Base-by-base conservation (phyloP, 2,888 invertebrate genomes). In the Drosophila anomelani region DNA sequence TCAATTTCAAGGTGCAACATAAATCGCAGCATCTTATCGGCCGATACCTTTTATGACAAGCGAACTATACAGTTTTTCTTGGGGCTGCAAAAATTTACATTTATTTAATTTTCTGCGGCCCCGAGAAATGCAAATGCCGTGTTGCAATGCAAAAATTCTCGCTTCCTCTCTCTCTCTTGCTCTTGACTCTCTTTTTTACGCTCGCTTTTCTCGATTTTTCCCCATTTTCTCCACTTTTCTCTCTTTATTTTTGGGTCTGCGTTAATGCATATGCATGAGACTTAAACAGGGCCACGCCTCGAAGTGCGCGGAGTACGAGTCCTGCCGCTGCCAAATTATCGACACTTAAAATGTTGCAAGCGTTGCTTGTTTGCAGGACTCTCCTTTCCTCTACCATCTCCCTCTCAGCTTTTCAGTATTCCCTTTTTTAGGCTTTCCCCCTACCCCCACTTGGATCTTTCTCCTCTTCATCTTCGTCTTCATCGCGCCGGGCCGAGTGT, bases 271-370 rank as follows among this genome's bases (percentile, higher is more conserved):
- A 83, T 83, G 82, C 85, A 83, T 83, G 85, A 88, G 88, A 12
- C 70, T 80, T 67, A 29, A 67, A 63, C 60, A 47, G 23, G 56
- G 57, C 58, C 29, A 64, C 32, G 60, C 63, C 67, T 55, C 56
- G 63, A 49, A 55, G 46, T 49, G 44, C 29, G 51, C 59, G 63
- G 46, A 55, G 46, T 44, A 41, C 36, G 55, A 55, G 49, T 49
- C 17, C 49, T 49, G 32, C 61, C 71, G 41, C 32, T 55, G 54
- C 62, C 71, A 82, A 85, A 84, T 84, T 84, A 84, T 84, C 88
- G 83, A 85, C 86, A 88, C 88, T 85, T 84, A 80, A 88, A 88
- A 85, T 88, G 88, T 84, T 85, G 83, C 88, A 88, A 88, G 76
- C 83, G 68, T 75, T 71, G 86, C 76, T 72, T 71, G 67, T 71